Conservation (phyloP, 1,140 invertebrate genomes). For the Nephila pilipes region DNA sequence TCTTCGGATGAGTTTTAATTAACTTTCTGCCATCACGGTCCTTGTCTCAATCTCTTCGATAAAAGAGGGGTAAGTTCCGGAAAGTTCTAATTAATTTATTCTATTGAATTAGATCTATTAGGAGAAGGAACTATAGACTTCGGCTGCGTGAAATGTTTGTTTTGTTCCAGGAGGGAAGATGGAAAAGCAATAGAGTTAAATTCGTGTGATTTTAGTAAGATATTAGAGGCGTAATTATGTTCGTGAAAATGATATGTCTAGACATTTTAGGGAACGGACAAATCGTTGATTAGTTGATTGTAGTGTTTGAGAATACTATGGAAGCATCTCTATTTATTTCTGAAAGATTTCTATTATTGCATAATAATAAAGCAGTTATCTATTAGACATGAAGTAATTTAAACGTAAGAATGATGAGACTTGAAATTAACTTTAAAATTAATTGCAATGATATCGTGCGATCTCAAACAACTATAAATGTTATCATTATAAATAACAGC, state of each 20-base stretch:
- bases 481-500: too few relatives aligned
- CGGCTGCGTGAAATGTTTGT: not conserved
- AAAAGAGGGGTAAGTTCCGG: not conserved
- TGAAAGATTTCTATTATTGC: too few relatives aligned
- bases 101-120: conserved; percentile 41
- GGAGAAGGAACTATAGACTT: not conserved
- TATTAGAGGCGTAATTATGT: conserved; percentile 5
- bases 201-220: not conserved
- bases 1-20: not conserved
- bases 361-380: too few relatives aligned
- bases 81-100: conserved; percentile 32
- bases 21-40: not conserved
- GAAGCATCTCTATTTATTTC: too few relatives aligned
- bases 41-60: not conserved
- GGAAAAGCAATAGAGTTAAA: not conserved
- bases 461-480: too few relatives aligned
- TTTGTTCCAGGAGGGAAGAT: not conserved
- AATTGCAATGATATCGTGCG: too few relatives aligned
- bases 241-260: not conserved
- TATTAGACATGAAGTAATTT: too few relatives aligned
- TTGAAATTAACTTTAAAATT: too few relatives aligned
- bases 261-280: not conserved
- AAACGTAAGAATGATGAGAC: too few relatives aligned
- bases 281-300: too few relatives aligned
- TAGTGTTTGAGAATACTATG: too few relatives aligned